A percentile compares a stretch with the other conserved stretches of the same genome.
Conservation (phyloP, 2,888 invertebrate species). For the Thecophora atra region DNA sequence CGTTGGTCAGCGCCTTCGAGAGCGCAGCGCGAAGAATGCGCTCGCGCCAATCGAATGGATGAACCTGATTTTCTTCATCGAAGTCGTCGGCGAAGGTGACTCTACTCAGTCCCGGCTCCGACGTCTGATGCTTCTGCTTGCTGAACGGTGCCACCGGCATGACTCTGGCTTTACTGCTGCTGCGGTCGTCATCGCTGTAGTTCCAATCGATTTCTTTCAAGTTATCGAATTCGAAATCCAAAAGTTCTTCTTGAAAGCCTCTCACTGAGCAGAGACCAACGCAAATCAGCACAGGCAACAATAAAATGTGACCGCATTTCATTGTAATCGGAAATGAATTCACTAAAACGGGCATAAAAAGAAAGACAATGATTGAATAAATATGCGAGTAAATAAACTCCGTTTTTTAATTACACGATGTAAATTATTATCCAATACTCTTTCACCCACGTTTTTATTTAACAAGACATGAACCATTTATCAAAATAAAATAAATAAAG, state of each 20-base stretch:
- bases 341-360: neutral
- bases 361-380: neutral
- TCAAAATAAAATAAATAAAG: too few species aligned
- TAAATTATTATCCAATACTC: too few species aligned
- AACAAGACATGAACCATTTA: too few species aligned
- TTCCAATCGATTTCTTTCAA: constrained; percentile 62
- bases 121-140: neutral
- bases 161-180: constrained; percentile 50
- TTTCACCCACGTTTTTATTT: too few species aligned
- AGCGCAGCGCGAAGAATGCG: constrained; percentile 69
- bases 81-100: constrained; percentile 52
- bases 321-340: constrained; percentile 37
- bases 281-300: constrained; percentile 51
- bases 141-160: constrained; percentile 41
- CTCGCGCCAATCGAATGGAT: constrained; percentile 64
- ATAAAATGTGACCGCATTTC: constrained; percentile 52
- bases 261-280: constrained; percentile 49
- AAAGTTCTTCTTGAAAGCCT: constrained; percentile 51
- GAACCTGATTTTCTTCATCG: constrained; percentile 50
- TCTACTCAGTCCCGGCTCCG: constrained; percentile 19
- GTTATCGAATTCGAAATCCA: constrained; percentile 57
- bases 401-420: too few species aligned
- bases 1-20: constrained; percentile 70
- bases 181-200: constrained; percentile 51
- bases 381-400: neutral